Conservation (phyloP, 2,113 vertebrate species). For the Gracilinanus agilis region DNA sequence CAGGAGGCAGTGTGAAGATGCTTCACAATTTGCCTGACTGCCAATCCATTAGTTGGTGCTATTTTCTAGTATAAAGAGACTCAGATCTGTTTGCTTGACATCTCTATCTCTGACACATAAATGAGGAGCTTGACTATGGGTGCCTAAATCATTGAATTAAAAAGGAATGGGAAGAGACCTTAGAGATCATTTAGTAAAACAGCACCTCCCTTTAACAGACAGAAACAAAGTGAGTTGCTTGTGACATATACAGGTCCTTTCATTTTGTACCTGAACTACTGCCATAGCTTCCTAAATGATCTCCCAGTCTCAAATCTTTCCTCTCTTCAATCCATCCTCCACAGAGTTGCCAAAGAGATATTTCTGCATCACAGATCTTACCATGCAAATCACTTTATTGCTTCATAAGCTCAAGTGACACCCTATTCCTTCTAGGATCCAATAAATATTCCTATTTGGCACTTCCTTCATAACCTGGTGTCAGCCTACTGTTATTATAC, state of each 20-base stretch:
- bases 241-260: not conserved
- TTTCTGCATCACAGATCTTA: not conserved
- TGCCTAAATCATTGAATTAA: not conserved
- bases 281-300: not conserved
- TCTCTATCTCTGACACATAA: not conserved
- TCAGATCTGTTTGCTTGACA: not conserved
- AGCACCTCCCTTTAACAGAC: not conserved
- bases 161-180: not conserved
- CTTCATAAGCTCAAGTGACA: not conserved
- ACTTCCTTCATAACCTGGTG: not conserved
- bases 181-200: not conserved
- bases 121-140: not conserved
- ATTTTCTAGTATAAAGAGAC: not conserved
- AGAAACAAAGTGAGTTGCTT: not conserved
- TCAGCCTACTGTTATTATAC: not conserved
- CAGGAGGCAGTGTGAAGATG: not conserved
- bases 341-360: not conserved
- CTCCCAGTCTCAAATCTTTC: not conserved
- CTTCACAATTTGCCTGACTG: not conserved
- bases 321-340: not conserved
- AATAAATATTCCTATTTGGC: not conserved
- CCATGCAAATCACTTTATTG: not conserved
- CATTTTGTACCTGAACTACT: not conserved
- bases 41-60: not conserved
- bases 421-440: not conserved